phyloP scores from a whole-genome alignment of 1,140 invertebrate species.

The Drosophila sucinea region DNA sequence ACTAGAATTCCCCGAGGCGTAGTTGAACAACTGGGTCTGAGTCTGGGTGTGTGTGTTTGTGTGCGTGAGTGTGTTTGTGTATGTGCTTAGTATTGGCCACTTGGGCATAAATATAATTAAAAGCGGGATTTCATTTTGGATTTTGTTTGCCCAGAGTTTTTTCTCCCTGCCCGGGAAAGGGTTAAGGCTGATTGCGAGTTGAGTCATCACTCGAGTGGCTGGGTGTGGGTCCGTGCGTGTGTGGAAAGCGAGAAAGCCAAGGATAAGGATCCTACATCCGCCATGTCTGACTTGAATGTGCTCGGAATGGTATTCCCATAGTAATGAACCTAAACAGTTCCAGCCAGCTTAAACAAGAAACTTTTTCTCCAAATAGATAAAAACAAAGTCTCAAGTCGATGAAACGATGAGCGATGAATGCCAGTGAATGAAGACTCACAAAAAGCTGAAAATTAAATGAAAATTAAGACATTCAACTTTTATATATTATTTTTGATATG shows the following conservation, averaged over 20 bases:
- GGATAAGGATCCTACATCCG: slow-evolving; percentile 59
- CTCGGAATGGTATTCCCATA: slow-evolving; percentile 40
- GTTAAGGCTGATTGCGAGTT: slow-evolving; percentile 58
- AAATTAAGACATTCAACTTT: not conserved
- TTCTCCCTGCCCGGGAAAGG: slow-evolving; percentile 36
- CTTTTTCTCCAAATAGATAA: slow-evolving; percentile 30
- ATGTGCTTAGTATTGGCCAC: slow-evolving; percentile 58
- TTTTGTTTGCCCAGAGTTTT: slow-evolving; percentile 45
- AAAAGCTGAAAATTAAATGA: no score
- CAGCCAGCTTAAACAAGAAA: slow-evolving; percentile 37
- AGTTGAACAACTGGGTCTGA: slow-evolving; percentile 7
- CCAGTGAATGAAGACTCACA: not conserved
- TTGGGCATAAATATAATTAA: slow-evolving; percentile 78
- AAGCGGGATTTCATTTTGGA: slow-evolving; percentile 63
- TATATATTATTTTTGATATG: not conserved
- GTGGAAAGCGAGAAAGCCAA: slow-evolving; percentile 37
- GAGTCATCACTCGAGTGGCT: slow-evolving; percentile 16
- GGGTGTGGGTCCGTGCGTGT: slow-evolving; percentile 23
- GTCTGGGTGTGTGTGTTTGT: not conserved
- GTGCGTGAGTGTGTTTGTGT: slow-evolving; percentile 8
- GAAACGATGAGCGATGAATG: not conserved
- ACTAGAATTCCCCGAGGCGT: slow-evolving; percentile 29
- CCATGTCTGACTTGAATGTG: slow-evolving; percentile 38
- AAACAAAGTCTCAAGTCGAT: slow-evolving; percentile 26
- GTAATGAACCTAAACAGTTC: slow-evolving; percentile 53